Percentiles rank a stretch among this genome's conserved stretches.
Conservation (phyloP, 2,113 vertebrate species). For the Bubo bubo region DNA sequence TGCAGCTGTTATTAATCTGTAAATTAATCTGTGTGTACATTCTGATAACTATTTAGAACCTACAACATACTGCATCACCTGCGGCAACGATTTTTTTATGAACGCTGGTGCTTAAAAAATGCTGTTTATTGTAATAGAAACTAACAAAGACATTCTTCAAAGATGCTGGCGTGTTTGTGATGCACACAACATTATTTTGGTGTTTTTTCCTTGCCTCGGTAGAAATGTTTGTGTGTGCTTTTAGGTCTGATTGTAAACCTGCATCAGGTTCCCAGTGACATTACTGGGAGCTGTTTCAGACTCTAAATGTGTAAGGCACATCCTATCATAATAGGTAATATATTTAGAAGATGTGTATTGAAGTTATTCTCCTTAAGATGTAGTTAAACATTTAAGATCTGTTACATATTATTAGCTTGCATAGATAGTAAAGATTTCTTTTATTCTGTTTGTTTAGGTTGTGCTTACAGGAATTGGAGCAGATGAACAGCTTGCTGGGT, state of each 20-base stretch:
- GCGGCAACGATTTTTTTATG: not conserved
- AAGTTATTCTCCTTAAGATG: not conserved
- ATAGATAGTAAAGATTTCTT: not conserved
- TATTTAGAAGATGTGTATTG: not conserved
- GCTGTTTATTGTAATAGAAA: not conserved
- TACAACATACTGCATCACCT: not conserved
- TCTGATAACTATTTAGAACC: not conserved
- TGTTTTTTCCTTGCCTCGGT: not conserved
- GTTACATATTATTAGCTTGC: not conserved
- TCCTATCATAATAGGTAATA: not conserved
- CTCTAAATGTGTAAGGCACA: not conserved
- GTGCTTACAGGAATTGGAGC: slow-evolving; percentile 93
- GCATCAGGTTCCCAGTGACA: not conserved
- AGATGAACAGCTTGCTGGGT: slow-evolving; percentile 95
- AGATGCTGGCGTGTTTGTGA: not conserved
- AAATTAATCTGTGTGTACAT: not conserved
- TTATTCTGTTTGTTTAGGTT: slow-evolving; percentile 71
- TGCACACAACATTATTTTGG: not conserved
- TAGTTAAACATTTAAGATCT: not conserved
- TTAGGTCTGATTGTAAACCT: not conserved
- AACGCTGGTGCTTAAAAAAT: not conserved
- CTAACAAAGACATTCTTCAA: not conserved
- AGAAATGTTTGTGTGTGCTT: not conserved
- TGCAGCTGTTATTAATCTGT: not conserved
- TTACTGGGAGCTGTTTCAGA: not conserved